Base-by-base conservation (phyloP, 2,888 invertebrate species). In the Drosophila maculinotata region DNA sequence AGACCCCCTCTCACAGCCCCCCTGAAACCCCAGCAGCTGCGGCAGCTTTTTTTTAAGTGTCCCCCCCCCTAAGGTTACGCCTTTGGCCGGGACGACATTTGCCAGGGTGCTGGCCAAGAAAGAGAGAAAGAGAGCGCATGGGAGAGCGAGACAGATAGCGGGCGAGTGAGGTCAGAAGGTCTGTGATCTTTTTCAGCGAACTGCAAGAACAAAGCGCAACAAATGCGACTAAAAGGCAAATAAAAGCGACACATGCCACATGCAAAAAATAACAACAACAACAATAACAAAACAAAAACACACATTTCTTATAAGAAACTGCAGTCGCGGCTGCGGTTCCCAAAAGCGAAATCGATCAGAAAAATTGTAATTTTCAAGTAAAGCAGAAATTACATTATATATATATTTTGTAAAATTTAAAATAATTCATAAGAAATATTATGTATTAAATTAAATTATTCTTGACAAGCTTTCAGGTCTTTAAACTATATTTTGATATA, bases 121-220 rank as follows among this genome's bases (percentile, higher is more conserved):
- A 48, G 3, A 10, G 14, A 26, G 26, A 20, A 44, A 12, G 62
- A 17, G 23, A 9, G 17, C 35, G 36, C 0, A 14, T 6, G 31
- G 7, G 38, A 49, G 47, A 36, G 51, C 31, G 62, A 54, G 47
- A 47, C 52, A 33, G 42, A 41, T 0, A 12, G 41, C 51, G 52
- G 39, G 42, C 52, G 54, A 78, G 74, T 78, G 87, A 84, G 88
- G 88, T 84, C 88, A 88, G 80, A 88, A 84, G 88, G 84, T 86
- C 84, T 86, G 80, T 83, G 84, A 88, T 84, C 87, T 84, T 86
- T 85, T 84, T 79, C 75, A 69, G 66, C 74, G 68, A 70, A 60
- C 67, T 79, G 70, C 74, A 82, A 76, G 77, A 80, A 79, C 74
- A 72, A 76, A 81, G 76, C 70, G 74, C 76, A 85, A 64, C 67